phyloP scores from a whole-genome alignment of 2,797 vertebrate species.

The Streptopelia turtur region DNA sequence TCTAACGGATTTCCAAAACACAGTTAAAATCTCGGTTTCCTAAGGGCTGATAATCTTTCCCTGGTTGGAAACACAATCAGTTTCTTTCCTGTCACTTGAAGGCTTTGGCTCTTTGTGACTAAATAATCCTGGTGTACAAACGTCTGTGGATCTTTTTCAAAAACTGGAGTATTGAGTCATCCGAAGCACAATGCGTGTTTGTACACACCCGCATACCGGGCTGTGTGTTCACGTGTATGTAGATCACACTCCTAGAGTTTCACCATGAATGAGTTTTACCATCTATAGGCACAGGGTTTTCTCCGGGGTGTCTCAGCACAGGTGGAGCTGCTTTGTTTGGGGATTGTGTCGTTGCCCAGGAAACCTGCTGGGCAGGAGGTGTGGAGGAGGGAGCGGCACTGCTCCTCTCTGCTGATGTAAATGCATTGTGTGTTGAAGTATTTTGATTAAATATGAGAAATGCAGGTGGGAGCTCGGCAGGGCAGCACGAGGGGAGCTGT shows the following conservation, averaged over 20 bases:
- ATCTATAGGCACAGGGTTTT: accelerated
- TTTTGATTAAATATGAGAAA: background rate
- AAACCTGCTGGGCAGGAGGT: background rate
- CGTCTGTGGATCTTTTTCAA: background rate
- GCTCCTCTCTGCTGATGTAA: background rate
- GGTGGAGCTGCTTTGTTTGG: background rate
- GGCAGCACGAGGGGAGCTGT: background rate
- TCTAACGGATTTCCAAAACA: background rate
- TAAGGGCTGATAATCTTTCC: background rate
- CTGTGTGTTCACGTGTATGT: accelerated
- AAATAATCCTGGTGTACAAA: background rate
- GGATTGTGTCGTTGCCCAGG: background rate
- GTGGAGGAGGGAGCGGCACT: background rate
- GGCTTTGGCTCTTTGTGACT: background rate
- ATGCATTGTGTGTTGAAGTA: too few relatives aligned
- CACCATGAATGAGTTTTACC: background rate
- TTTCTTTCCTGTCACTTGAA: background rate
- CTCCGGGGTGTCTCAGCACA: background rate
- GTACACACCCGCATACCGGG: accelerated
- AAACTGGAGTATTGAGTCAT: background rate
- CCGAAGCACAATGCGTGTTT: accelerated
- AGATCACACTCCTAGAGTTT: too few relatives aligned
- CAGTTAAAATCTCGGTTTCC: background rate
- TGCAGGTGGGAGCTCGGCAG: background rate
- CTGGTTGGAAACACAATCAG: too few relatives aligned